A percentile compares a stretch with the other conserved stretches of the same genome.
phyloP scores from a whole-genome alignment of 2,888 invertebrate genomes.

The Argyra leucocephala region DNA sequence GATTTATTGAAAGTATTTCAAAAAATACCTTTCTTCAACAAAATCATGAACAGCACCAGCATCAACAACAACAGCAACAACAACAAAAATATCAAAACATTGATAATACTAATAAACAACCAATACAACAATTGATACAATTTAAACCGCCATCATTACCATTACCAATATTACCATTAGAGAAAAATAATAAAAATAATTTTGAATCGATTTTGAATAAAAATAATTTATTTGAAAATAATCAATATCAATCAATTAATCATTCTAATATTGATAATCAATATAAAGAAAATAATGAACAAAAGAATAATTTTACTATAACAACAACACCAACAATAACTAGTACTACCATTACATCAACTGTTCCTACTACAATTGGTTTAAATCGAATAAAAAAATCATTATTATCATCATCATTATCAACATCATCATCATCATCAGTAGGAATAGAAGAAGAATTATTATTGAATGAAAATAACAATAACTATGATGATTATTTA shows the following conservation, averaged over 20 bases:
- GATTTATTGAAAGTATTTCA: conserved; percentile 1
- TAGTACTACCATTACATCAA: not conserved
- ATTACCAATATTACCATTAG: not conserved
- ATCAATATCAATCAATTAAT: not conserved
- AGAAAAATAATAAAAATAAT: not conserved
- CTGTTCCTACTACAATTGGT: not conserved
- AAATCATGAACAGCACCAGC: not conserved
- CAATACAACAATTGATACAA: not conserved
- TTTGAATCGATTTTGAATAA: not conserved
- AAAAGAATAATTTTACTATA: not conserved
- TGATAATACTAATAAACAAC: not conserved
- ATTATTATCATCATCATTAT: not conserved
- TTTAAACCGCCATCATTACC: not conserved
- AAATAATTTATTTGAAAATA: not conserved
- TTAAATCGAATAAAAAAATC: not conserved
- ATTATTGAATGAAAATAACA: too few relatives aligned
- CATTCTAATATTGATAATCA: not conserved
- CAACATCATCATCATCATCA: not conserved
- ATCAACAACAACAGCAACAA: not conserved
- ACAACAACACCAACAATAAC: not conserved
- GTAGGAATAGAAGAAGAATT: too few relatives aligned
- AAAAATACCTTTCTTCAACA: not conserved
- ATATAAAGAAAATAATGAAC: not conserved
- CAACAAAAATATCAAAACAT: not conserved
- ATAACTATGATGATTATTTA: not conserved